Conservation (phyloP, 1,140 invertebrate genomes). For the Bactericera cockerelli region DNA sequence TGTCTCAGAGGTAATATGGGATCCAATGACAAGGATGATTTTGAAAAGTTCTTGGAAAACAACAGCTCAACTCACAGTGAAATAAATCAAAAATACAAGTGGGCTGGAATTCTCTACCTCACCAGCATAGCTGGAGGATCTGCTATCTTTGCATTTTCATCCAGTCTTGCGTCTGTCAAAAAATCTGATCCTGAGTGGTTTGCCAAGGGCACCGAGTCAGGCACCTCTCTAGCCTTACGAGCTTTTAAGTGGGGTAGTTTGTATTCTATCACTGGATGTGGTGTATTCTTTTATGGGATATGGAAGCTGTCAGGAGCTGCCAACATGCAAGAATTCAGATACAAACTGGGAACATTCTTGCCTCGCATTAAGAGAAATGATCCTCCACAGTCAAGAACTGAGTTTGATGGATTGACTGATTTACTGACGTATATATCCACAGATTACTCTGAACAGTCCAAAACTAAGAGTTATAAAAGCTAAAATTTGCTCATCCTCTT, state of each 20-base stretch:
- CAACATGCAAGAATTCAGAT: conserved; percentile 51
- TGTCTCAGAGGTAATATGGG: no score
- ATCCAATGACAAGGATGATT: neutral
- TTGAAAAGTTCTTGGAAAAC: conserved; percentile 1
- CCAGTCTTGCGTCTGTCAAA: conserved; percentile 55
- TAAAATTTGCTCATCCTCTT: conserved; percentile 2
- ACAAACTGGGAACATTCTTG: conserved; percentile 41
- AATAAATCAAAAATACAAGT: conserved; percentile 3
- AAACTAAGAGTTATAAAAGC: conserved; percentile 2
- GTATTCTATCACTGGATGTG: conserved; percentile 67
- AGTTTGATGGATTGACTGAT: conserved; percentile 69
- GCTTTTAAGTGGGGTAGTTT: conserved; percentile 76
- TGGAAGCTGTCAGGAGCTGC: conserved; percentile 79
- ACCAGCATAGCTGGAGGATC: conserved; percentile 60
- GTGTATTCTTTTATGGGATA: conserved; percentile 61
- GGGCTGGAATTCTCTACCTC: conserved; percentile 27
- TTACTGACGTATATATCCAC: conserved; percentile 53
- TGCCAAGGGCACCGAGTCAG: conserved; percentile 62
- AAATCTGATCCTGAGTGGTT: conserved; percentile 66
- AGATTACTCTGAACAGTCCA: conserved; percentile 16
- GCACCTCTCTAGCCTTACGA: conserved; percentile 55
- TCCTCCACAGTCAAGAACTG: conserved; percentile 63
- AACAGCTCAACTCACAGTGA: conserved; percentile 1
- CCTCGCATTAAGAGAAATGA: conserved; percentile 48
- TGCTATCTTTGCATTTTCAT: conserved; percentile 62